Evolutionary conservation across 2,888 invertebrate species (phyloP).

Genomic region (Strigamia crassipes): DNA sequence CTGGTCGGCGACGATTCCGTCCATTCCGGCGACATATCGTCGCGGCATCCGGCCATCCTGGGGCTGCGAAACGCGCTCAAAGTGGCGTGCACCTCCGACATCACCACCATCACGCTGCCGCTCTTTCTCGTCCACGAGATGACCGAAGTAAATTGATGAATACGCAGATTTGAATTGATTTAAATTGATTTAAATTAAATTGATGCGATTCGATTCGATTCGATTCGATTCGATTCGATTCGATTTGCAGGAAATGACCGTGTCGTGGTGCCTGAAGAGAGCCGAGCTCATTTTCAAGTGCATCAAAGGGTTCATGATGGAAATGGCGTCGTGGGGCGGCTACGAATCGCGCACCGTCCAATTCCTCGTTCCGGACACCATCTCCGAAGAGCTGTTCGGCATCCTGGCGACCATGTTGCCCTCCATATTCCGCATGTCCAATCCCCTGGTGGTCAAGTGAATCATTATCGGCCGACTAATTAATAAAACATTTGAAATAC

Average conservation of each 20-base stretch:
- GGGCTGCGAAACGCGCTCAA: slow-evolving; percentile 93
- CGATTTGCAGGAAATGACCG: slow-evolving; percentile 86
- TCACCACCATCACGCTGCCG: slow-evolving; percentile 90
- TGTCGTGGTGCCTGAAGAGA: slow-evolving; percentile 92
- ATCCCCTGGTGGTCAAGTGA: slow-evolving; percentile 71
- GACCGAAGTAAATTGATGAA: slow-evolving; percentile 92
- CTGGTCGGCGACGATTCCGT: slow-evolving; percentile 81
- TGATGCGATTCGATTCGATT: too few relatives aligned
- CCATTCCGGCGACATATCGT: slow-evolving; percentile 79
- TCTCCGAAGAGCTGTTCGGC: slow-evolving; percentile 80
- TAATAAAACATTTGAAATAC: too few relatives aligned
- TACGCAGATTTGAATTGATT: too few relatives aligned
- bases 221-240: too few relatives aligned
- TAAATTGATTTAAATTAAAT: too few relatives aligned
- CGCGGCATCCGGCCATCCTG: slow-evolving; percentile 91
- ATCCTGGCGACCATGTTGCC: slow-evolving; percentile 86
- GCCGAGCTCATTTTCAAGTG: slow-evolving; percentile 98
- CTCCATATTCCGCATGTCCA: slow-evolving; percentile 90
- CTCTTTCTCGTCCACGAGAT: slow-evolving; percentile 90
- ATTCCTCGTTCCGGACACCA: slow-evolving; percentile 80
- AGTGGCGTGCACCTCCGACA: slow-evolving; percentile 91
- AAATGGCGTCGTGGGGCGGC: slow-evolving; percentile 92
- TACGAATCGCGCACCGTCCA: slow-evolving; percentile 67
- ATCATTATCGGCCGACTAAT: too few relatives aligned
- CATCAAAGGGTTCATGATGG: slow-evolving; percentile 99